Conservation (phyloP, 2,113 vertebrate species). For the Rhinoderma darwinii region DNA sequence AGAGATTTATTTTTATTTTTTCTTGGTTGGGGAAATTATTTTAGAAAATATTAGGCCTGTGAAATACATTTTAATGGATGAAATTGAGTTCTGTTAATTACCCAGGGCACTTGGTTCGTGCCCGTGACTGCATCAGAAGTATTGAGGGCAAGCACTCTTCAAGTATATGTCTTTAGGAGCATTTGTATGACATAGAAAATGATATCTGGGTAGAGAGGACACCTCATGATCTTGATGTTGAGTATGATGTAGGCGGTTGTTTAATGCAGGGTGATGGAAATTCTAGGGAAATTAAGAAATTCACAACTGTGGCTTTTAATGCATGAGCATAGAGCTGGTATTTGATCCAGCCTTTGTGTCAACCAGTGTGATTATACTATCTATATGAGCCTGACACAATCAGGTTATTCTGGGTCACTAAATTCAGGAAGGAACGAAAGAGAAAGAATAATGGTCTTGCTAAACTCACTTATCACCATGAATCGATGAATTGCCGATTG, state of each 20-base stretch:
- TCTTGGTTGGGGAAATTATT: too few relatives aligned
- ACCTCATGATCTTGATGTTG: neutral
- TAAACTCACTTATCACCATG: slow-evolving; percentile 15
- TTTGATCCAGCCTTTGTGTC: slow-evolving; percentile 10
- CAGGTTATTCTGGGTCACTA: slow-evolving; percentile 62
- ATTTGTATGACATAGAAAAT: neutral
- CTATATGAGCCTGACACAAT: slow-evolving; percentile 56
- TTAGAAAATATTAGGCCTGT: too few relatives aligned
- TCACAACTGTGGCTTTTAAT: too few relatives aligned
- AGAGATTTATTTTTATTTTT: neutral
- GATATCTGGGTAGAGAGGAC: neutral
- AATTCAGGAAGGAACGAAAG: slow-evolving; percentile 57
- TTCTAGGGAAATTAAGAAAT: too few relatives aligned
- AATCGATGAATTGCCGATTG: too few relatives aligned
- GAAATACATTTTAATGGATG: neutral
- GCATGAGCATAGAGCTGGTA: neutral
- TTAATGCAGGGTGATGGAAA: neutral
- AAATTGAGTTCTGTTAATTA: slow-evolving; percentile 8
- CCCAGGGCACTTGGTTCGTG: neutral
- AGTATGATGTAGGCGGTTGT: neutral
- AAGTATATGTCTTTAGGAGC: neutral
- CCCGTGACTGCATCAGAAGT: neutral
- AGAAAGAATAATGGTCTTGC: neutral
- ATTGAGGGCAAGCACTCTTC: neutral
- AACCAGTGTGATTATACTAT: slow-evolving; percentile 57